These are phyloP conservation scores for Varanus salvator DNA, from an alignment of 2,113 vertebrate genomes.

Conservation along the genomic window DNA sequence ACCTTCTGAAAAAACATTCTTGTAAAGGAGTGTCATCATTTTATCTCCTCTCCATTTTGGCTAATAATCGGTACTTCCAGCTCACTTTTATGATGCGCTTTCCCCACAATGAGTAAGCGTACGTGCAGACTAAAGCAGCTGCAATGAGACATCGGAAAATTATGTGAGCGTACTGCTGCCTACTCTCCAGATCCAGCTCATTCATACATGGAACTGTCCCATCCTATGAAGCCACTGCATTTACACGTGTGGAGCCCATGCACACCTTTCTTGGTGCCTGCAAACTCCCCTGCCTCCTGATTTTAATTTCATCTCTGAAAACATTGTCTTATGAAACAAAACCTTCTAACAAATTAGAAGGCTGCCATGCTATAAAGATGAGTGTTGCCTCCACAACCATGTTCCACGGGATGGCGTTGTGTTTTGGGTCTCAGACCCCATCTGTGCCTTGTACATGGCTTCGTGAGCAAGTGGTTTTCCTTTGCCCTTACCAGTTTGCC, in stretches of 20 bases:
- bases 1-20: slow-evolving; percentile 10
- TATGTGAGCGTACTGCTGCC: not conserved
- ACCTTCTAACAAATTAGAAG: too few species aligned
- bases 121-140: slow-evolving; percentile 45
- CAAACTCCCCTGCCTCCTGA: too few species aligned
- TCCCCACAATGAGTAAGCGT: slow-evolving; percentile 33
- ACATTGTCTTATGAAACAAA: too few species aligned
- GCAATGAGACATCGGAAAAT: slow-evolving; percentile 13
- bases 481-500: too few species aligned
- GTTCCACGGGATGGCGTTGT: too few species aligned
- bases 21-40: not conserved
- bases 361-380: too few species aligned
- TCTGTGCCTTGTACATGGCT: too few species aligned
- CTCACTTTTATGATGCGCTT: slow-evolving; percentile 13
- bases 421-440: too few species aligned
- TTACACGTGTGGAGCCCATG: not conserved
- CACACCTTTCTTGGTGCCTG: too few species aligned
- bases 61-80: slow-evolving; percentile 39
- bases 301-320: too few species aligned
- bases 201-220: not conserved
- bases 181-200: not conserved
- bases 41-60: slow-evolving; percentile 28
- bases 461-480: too few species aligned
- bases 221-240: not conserved
- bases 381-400: too few species aligned